Conservation (phyloP, 2,113 vertebrate genomes). For the Cacatua alba region DNA sequence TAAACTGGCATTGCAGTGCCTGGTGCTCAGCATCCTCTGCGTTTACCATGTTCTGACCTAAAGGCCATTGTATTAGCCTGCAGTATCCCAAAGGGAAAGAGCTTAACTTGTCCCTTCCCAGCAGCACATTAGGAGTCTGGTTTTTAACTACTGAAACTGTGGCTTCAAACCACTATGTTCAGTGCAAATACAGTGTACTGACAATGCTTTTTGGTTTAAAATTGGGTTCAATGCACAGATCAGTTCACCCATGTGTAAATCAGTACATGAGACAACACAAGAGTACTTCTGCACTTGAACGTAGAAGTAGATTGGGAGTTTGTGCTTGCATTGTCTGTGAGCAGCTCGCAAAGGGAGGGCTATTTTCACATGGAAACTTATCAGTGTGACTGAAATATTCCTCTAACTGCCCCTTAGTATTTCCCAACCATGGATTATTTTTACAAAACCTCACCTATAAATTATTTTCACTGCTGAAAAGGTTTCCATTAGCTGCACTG, state of each 20-base stretch:
- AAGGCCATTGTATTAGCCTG: not conserved
- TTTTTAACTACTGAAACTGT: not conserved
- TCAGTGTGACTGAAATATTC: not conserved
- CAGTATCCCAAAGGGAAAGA: not conserved
- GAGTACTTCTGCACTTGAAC: not conserved
- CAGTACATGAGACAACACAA: not conserved
- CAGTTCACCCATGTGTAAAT: not conserved
- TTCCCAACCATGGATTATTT: not conserved
- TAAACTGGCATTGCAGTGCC: not conserved
- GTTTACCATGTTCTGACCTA: not conserved
- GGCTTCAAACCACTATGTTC: not conserved
- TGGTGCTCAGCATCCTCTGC: not conserved
- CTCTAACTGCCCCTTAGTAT: not conserved
- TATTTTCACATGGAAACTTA: not conserved
- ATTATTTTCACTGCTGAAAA: not conserved
- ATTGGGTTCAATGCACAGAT: not conserved
- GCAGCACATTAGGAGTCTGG: not conserved
- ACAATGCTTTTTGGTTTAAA: not conserved
- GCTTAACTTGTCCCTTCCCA: not conserved
- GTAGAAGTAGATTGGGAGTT: not conserved
- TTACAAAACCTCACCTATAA: not conserved
- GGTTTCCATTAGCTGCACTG: not conserved
- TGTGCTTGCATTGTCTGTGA: fast-evolving
- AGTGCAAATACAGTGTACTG: not conserved
- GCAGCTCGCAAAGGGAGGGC: not conserved